Evolutionary conservation across 2,113 vertebrate species (phyloP).

Genomic region (Oncorhynchus clarkii): DNA sequence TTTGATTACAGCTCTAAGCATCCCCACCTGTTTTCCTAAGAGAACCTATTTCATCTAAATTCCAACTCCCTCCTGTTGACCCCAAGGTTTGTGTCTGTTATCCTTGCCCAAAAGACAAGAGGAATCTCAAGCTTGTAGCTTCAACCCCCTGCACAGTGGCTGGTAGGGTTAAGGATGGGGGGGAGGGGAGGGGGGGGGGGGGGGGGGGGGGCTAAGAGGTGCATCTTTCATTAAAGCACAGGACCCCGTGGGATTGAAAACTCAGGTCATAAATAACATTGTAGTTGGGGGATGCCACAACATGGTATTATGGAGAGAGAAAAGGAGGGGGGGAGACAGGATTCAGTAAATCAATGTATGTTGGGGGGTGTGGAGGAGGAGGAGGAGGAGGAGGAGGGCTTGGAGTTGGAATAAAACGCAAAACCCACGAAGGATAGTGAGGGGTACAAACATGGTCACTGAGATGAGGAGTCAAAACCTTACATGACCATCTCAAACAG

Average conservation of each 20-base stretch:
- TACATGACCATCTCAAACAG: background rate
- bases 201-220: background rate
- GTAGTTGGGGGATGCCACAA: slow-evolving; percentile 12
- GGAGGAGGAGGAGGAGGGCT: background rate
- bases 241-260: slow-evolving; percentile 20
- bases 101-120: slow-evolving; percentile 39
- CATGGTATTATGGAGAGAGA: slow-evolving; percentile 7
- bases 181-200: background rate
- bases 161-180: background rate
- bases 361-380: background rate
- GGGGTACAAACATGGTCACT: background rate
- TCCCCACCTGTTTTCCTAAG: slow-evolving; percentile 27
- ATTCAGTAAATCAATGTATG: slow-evolving; percentile 26
- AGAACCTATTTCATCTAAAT: slow-evolving; percentile 31
- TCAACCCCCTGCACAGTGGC: slow-evolving; percentile 32
- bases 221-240: slow-evolving; percentile 47
- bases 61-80: slow-evolving; percentile 35
- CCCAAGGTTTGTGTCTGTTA: slow-evolving; percentile 39
- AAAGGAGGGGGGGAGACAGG: background rate
- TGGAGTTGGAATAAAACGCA: background rate
- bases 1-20: slow-evolving; percentile 39
- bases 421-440: background rate
- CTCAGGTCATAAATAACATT: slow-evolving; percentile 19
- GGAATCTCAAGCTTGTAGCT: slow-evolving; percentile 41
- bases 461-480: background rate